Percentiles rank a stretch among this genome's conserved stretches.
Conservation (phyloP, 2,888 invertebrate genomes). For the Eudemis profundana region DNA sequence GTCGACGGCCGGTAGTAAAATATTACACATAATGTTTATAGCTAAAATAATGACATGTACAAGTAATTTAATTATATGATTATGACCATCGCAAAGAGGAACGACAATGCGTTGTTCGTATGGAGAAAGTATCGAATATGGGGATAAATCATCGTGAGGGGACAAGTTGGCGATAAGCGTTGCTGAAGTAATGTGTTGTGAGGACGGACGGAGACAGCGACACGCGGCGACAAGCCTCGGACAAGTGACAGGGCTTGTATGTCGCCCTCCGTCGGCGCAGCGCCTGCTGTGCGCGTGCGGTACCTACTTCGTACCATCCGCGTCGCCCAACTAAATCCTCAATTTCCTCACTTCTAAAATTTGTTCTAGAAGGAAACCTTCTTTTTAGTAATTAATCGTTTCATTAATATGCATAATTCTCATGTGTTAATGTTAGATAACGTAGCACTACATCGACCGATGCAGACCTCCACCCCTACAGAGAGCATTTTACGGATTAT, state of each 20-base stretch:
- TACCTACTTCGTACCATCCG: neutral
- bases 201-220: slow-evolving; percentile 51
- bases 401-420: too few relatives aligned
- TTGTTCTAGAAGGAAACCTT: too few relatives aligned
- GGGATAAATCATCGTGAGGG: slow-evolving; percentile 76
- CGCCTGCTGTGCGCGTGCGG: slow-evolving; percentile 33
- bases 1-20: slow-evolving; percentile 29
- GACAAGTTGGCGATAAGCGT: slow-evolving; percentile 73
- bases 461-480: too few relatives aligned
- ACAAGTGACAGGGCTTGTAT: slow-evolving; percentile 60
- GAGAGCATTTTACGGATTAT: too few relatives aligned
- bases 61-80: slow-evolving; percentile 51
- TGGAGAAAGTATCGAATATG: slow-evolving; percentile 70
- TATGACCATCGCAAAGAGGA: slow-evolving; percentile 67
- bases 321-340: neutral
- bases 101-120: slow-evolving; percentile 67
- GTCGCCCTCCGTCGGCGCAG: slow-evolving; percentile 41
- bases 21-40: slow-evolving; percentile 39
- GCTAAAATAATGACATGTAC: slow-evolving; percentile 40
- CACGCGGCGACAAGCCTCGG: slow-evolving; percentile 52
- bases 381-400: too few relatives aligned
- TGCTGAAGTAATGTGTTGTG: slow-evolving; percentile 73
- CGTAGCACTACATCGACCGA: too few relatives aligned
- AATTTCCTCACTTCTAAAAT: neutral
- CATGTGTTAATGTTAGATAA: too few relatives aligned